Percentiles rank a stretch among this genome's conserved stretches.
Evolutionary conservation across 2,797 vertebrate genomes (phyloP).

Genomic region (Sarcoramphus papa): DNA sequence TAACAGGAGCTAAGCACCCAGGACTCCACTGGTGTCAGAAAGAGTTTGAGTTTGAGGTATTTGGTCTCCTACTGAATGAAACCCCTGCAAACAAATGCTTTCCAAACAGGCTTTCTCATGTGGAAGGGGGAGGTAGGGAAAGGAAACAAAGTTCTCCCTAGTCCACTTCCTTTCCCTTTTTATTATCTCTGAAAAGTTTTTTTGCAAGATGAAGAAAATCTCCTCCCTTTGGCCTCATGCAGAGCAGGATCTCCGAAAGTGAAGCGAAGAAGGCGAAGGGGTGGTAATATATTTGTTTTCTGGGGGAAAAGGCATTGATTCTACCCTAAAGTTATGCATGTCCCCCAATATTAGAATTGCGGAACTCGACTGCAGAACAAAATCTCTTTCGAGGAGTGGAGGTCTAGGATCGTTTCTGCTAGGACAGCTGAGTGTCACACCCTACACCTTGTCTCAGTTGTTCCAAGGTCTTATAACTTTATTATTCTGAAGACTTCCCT

Average conservation of each 20-base stretch:
- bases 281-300: not conserved
- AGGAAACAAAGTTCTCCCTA: not conserved
- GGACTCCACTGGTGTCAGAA: not conserved
- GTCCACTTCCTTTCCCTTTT: not conserved
- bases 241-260: not conserved
- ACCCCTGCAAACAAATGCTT: not conserved
- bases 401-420: not conserved
- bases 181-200: not conserved
- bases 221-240: not conserved
- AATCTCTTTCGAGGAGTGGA: not conserved
- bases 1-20: not conserved
- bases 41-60: not conserved
- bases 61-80: not conserved
- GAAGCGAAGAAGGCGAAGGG: not conserved
- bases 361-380: not conserved
- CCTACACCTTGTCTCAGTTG: not conserved
- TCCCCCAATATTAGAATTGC: not conserved
- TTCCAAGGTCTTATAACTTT: not conserved
- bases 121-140: not conserved
- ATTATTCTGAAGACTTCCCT: not conserved
- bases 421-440: not conserved
- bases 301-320: not conserved
- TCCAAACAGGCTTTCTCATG: not conserved
- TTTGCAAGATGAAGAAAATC: not conserved
- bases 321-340: not conserved